Conservation (phyloP, 2,113 vertebrate species). For the Paradoxurus hermaphroditus region DNA sequence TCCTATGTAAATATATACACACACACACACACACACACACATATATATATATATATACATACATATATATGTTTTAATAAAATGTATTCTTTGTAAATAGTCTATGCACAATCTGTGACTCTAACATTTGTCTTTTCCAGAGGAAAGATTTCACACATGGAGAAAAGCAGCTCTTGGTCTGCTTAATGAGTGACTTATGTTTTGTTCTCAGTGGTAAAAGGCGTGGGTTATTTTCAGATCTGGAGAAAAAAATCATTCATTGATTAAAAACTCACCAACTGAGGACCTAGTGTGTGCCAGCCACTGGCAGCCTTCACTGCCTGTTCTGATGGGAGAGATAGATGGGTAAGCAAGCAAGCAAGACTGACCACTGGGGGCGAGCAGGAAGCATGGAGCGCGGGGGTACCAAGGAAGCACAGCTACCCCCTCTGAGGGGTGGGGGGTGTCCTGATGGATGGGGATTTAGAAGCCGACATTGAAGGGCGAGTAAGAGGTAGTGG, state of each 20-base stretch:
- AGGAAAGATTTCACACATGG: background rate
- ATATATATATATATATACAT: too few species aligned
- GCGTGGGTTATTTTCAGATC: background rate
- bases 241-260: background rate
- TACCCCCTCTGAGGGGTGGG: fast-evolving
- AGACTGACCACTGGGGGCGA: fast-evolving
- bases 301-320: too few species aligned
- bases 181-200: background rate
- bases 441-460: fast-evolving
- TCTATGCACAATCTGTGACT: background rate
- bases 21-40: too few species aligned
- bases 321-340: background rate
- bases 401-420: background rate
- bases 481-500: background rate
- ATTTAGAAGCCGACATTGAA: background rate
- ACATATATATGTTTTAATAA: too few species aligned
- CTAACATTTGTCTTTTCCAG: background rate
- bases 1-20: too few species aligned
- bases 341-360: background rate
- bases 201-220: background rate
- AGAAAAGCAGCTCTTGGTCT: background rate
- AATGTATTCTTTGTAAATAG: background rate
- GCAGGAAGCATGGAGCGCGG: fast-evolving
- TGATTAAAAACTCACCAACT: background rate
- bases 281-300: fast-evolving